These are phyloP conservation scores for Sialia sialis DNA, from an alignment of 2,113 vertebrate genomes.

Conservation along the genomic window DNA sequence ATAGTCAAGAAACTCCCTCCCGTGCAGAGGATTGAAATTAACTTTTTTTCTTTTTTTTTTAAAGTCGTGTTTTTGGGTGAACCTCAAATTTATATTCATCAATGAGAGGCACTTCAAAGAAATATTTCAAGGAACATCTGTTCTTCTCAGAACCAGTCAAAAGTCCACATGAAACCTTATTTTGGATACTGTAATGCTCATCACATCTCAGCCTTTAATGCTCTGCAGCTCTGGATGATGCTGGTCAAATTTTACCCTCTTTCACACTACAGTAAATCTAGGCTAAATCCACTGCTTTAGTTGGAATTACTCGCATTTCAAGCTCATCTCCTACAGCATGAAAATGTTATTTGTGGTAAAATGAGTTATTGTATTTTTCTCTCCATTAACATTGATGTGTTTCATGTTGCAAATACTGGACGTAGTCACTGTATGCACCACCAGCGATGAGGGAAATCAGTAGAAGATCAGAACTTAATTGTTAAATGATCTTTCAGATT, in stretches of 20 bases:
- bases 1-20: neutral
- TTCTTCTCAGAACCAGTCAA: neutral
- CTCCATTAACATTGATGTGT: neutral
- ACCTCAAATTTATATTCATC: neutral
- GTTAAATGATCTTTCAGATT: neutral
- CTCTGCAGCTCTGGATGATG: neutral
- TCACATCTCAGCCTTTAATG: neutral
- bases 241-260: neutral
- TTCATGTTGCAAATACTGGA: neutral
- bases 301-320: neutral
- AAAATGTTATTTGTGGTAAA: neutral
- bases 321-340: neutral
- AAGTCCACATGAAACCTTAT: neutral
- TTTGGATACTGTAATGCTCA: neutral
- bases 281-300: constrained; percentile 26
- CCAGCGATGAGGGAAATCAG: neutral
- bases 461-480: neutral
- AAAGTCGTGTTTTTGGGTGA: neutral
- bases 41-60: neutral
- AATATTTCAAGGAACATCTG: neutral
- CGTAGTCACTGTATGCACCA: neutral
- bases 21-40: accelerated
- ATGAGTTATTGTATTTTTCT: neutral
- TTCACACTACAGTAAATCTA: neutral
- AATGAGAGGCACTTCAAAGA: neutral